Evolutionary conservation across 1,140 invertebrate genomes (phyloP).

Genomic region (Drosophila burlai): DNA sequence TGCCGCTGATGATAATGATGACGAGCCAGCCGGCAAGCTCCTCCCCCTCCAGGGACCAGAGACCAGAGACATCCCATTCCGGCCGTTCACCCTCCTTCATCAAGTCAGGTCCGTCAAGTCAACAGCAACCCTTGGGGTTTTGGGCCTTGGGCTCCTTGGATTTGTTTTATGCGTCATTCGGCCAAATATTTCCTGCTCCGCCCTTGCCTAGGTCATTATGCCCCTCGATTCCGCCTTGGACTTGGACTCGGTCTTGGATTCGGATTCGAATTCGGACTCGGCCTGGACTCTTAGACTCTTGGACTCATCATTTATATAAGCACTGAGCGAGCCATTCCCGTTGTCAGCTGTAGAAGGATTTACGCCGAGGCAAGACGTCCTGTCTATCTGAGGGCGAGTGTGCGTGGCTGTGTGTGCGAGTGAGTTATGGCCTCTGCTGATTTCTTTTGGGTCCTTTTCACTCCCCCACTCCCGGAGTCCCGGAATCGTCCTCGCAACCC

Average conservation of each 20-base stretch:
- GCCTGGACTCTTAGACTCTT: slow-evolving; percentile 33
- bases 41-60: slow-evolving; percentile 8
- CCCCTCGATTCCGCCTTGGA: slow-evolving; percentile 14
- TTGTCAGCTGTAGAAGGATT: slow-evolving; percentile 80
- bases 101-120: slow-evolving; percentile 72
- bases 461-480: neutral
- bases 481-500: slow-evolving; percentile 18
- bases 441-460: slow-evolving; percentile 76
- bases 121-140: slow-evolving; percentile 50
- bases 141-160: slow-evolving; percentile 47
- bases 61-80: slow-evolving; percentile 35
- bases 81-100: slow-evolving; percentile 31
- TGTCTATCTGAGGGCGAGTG: slow-evolving; percentile 20
- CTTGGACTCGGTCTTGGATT: neutral
- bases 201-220: slow-evolving; percentile 75
- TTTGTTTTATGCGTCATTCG: slow-evolving; percentile 79
- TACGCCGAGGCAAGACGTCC: slow-evolving; percentile 53
- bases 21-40: slow-evolving; percentile 35
- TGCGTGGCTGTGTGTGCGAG: slow-evolving; percentile 64
- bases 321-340: slow-evolving; percentile 74
- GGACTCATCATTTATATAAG: slow-evolving; percentile 83
- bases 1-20: slow-evolving; percentile 68
- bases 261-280: slow-evolving; percentile 27
- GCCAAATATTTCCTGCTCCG: slow-evolving; percentile 72
- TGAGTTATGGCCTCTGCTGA: slow-evolving; percentile 79